phyloP scores from a whole-genome alignment of 1,140 invertebrate species.

The Frieseomelitta varia region DNA sequence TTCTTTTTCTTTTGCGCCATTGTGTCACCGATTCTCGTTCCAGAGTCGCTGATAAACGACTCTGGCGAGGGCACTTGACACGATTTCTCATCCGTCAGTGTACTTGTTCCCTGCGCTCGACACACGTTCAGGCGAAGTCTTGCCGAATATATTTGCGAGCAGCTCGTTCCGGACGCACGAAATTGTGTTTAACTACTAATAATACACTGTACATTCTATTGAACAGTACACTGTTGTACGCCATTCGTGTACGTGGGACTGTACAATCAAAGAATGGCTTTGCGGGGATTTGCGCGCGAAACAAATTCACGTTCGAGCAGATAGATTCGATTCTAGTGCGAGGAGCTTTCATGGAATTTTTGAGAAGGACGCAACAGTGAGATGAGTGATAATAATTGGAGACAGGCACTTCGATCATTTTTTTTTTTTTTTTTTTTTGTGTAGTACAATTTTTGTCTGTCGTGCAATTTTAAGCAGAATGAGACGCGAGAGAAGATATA shows the following conservation, averaged over 20 bases:
- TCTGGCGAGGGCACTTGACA: constrained; percentile 7
- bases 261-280: not conserved
- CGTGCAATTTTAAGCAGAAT: not conserved
- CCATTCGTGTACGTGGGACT: not conserved
- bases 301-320: not conserved
- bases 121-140: not conserved
- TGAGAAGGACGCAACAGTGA: too few relatives aligned
- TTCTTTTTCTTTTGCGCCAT: too few relatives aligned
- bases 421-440: too few relatives aligned
- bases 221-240: not conserved
- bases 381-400: too few relatives aligned
- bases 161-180: not conserved
- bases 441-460: not conserved
- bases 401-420: too few relatives aligned
- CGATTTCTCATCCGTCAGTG: not conserved
- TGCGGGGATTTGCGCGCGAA: not conserved
- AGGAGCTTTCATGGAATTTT: too few relatives aligned
- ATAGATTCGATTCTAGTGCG: not conserved
- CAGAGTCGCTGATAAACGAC: not conserved
- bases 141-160: not conserved
- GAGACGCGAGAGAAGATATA: too few relatives aligned
- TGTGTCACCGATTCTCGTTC: not conserved
- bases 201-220: not conserved
- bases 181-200: not conserved
- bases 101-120: not conserved